A percentile compares a stretch with the other conserved stretches of the same genome.
Conservation (phyloP, 2,113 vertebrate species). For the Seriola aureovittata region DNA sequence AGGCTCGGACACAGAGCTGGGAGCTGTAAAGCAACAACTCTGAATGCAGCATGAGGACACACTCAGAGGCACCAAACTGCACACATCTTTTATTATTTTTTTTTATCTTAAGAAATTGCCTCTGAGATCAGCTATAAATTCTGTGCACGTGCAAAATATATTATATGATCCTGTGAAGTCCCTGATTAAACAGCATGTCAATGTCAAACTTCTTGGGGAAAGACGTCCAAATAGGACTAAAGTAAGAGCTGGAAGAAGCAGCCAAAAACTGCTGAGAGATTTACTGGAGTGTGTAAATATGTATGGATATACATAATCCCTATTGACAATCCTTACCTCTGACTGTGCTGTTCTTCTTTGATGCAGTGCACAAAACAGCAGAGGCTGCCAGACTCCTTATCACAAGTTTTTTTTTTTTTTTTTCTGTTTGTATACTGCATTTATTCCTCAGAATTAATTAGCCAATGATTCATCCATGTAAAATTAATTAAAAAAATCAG, state of each 20-base stretch:
- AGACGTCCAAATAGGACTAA: neutral
- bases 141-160: neutral
- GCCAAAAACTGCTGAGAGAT: slow-evolving; percentile 19
- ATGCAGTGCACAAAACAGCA: neutral
- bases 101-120: neutral
- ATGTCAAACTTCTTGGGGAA: neutral
- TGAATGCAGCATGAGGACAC: neutral
- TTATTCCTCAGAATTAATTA: neutral
- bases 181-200: neutral
- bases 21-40: neutral
- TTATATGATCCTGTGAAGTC: neutral
- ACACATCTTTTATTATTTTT: neutral
- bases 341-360: slow-evolving; percentile 13
- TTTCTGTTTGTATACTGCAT: neutral
- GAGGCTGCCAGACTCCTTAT: slow-evolving; percentile 4
- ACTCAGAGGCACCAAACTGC: slow-evolving; percentile 6
- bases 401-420: neutral
- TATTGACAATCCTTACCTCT: slow-evolving; percentile 13
- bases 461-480: neutral
- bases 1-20: slow-evolving; percentile 19
- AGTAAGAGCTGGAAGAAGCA: neutral
- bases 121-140: neutral
- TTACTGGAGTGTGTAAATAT: slow-evolving; percentile 11
- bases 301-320: slow-evolving; percentile 16
- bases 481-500: neutral